These are phyloP conservation scores for Choristoneura fumiferana DNA, from an alignment of 1,140 invertebrate genomes.

Conservation along the genomic window DNA sequence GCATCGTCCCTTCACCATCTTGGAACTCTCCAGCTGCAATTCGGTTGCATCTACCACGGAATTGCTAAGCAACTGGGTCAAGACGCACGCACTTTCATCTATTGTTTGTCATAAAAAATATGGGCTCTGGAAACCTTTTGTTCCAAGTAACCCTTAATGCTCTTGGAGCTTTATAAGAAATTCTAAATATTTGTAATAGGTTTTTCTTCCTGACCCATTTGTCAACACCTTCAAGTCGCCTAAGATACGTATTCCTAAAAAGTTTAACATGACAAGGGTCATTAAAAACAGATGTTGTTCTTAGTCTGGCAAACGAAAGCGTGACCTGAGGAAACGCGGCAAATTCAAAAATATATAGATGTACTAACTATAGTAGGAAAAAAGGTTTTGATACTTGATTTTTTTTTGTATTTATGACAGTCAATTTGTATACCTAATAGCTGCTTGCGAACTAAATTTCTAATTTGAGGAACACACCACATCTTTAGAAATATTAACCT, in stretches of 20 bases:
- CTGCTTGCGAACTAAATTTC: no score
- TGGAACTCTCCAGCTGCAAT: slow-evolving; percentile 30
- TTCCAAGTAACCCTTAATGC: slow-evolving; percentile 3
- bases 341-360: no score
- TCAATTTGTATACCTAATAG: no score
- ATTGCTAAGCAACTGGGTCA: slow-evolving; percentile 23
- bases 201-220: background rate
- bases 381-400: no score
- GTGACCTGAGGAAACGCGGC: no score
- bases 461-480: no score
- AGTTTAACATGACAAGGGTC: slow-evolving; percentile 20
- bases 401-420: no score
- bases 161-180: slow-evolving; percentile 12
- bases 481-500: no score
- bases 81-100: slow-evolving; percentile 26
- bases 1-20: slow-evolving; percentile 22
- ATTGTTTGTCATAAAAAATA: slow-evolving; percentile 20
- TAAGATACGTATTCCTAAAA: slow-evolving; percentile 5
- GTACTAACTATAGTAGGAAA: no score
- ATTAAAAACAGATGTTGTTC: background rate
- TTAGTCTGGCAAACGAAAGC: no score
- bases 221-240: background rate
- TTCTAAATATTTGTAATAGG: background rate
- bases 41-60: slow-evolving; percentile 24
- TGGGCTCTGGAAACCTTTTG: slow-evolving; percentile 20